Evolutionary conservation across 2,797 vertebrate species (phyloP).

Genomic region (Staurois parvus): DNA sequence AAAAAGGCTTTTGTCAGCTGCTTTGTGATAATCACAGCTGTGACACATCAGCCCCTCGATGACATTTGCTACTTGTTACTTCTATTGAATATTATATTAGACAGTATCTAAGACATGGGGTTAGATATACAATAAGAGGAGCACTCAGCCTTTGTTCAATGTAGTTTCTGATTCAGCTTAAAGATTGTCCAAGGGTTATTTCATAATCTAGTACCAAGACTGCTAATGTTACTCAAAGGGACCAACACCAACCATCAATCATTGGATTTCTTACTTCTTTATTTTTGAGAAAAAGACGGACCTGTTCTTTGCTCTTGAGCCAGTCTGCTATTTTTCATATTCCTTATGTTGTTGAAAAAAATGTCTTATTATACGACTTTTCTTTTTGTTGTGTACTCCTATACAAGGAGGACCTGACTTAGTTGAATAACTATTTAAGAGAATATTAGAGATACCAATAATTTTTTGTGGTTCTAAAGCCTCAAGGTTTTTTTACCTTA

Average conservation of each 20-base stretch:
- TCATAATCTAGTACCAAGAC: background rate
- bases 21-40: constrained; percentile 7
- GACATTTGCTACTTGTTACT: constrained; percentile 31
- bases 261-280: background rate
- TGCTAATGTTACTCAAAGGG: background rate
- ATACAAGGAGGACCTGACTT: too few relatives aligned
- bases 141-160: background rate
- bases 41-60: constrained; percentile 17
- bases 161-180: background rate
- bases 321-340: background rate
- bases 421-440: too few relatives aligned
- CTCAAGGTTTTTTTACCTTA: too few relatives aligned
- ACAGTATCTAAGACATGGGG: constrained; percentile 14
- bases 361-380: background rate
- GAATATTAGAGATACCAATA: too few relatives aligned
- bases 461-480: too few relatives aligned
- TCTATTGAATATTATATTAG: constrained; percentile 25
- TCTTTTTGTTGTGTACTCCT: too few relatives aligned
- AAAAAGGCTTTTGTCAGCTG: constrained; percentile 32
- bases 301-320: too few relatives aligned
- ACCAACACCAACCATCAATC: background rate
- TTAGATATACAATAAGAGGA: background rate
- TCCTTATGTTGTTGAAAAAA: background rate
- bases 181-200: background rate
- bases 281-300: too few relatives aligned